Base-by-base conservation (phyloP, 2,113 vertebrate species). In the Piprites chloris region DNA sequence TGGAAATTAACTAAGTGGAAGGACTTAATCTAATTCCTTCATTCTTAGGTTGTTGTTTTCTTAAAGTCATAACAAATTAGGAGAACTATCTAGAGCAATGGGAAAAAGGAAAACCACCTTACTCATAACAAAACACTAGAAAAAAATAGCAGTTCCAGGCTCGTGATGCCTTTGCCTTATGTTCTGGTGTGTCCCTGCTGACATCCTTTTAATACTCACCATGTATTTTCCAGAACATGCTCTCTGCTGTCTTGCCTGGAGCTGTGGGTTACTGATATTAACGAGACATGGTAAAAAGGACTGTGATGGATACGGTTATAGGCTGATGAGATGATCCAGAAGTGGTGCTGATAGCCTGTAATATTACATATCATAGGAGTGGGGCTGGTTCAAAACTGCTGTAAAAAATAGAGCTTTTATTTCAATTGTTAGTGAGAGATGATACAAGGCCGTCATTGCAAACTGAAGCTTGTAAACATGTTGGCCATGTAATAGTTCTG, bases 1-100 rank as follows among this genome's bases (percentile, higher is more conserved):
- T 90, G 65, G 91, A 92, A 95, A 95, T 80, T 77, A 95, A 74
- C 37, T 88, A 50, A 86, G 39, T 92, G 55, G 27, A 88, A 94
- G 46, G 53, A 77, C 47, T 80, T 74, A 42, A 80, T 84, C 67
- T 50, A 86, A 71, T 93, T 90, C 47, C 16, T 92, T 88, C 79
- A 53, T 84, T 86, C 63, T 52, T 33, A 67, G 41, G 15, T 83
- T 87, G 58, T 69, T 82, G 27, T 44, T 63, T 61, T 75, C 62
- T 77, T 16, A 11, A 63, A 84, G 72, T 88, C 42, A 28, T 93
- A 90, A 84, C 50, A 88, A 89, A 92, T 84, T 86, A 81, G 42
- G 24, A 79, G 65, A 33, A 47, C n/a, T 84, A 50, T 8, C 7
- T 80, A 69, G 28, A 55, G 21, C 33, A 53, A n/a, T 20, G 8